Base-by-base conservation (phyloP, 2,888 invertebrate genomes). In the Blomia tropicalis region DNA sequence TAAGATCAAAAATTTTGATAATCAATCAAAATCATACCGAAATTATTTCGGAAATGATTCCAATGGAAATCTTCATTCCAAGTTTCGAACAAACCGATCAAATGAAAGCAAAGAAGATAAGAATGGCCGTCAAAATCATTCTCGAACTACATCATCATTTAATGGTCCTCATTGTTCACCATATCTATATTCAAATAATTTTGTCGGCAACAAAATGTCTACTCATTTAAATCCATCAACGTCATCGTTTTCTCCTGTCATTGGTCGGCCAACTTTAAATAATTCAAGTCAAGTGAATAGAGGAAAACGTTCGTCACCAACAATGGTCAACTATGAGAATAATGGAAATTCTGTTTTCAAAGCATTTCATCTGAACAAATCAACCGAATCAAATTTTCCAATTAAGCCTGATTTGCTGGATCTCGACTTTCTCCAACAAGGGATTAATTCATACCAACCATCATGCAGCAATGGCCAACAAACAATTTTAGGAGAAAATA, bases 251-350 rank as follows among this genome's bases (percentile, higher is more conserved):
- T 56, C 56, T 19, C 56, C 56, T 2, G 56, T 56, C 30, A 56
- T 56, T 56, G 56, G 56, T 19, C 56, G 56, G 11, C 56, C 56
- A 1, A 47, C 22, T 27, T n/a, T n/a, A 47, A 36, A 36, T 36
- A 36, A 36, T 36, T 36, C 36, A 36, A 36, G 7, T 36, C 36
- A 7, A 36, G 7, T 17, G 7, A 36, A 36, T 36, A 36, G 7
- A 17, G 7, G 7, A 36, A 7, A 36, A 17, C 7, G 7, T 11
- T 36, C 36, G 7, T 17, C 7, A 11, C 36, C 7, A 17, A n/a
- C n/a, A n/a, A n/a, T n/a, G n/a, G n/a, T n/a, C n/a, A 36, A 36
- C 17, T 36, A 36, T 17, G 17, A 17, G 7, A 36, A 36, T 17
- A 36, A 36, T 17, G 36, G 36, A 7, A 7, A 36, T 17, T n/a